Conservation (phyloP, 2,113 vertebrate species). For the Steatornis caripensis region DNA sequence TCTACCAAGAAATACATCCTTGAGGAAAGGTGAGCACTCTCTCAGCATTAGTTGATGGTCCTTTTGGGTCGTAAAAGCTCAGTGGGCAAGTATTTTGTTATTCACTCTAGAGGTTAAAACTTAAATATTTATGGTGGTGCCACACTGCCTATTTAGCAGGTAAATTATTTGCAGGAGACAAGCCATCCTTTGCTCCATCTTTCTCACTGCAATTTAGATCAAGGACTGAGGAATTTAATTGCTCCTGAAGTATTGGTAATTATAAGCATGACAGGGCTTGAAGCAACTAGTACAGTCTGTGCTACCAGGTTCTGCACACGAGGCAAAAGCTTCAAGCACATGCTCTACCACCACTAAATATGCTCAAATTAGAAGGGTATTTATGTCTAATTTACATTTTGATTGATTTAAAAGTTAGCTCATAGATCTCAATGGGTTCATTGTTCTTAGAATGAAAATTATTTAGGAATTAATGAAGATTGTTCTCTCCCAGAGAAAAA, state of each 20-base stretch:
- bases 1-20: not conserved
- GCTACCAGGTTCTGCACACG: slow-evolving; percentile 2
- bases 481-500: not conserved
- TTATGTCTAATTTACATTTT: slow-evolving; percentile 37
- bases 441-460: slow-evolving; percentile 21
- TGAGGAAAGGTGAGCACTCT: not conserved
- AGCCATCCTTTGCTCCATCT: slow-evolving; percentile 12
- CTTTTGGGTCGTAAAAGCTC: not conserved
- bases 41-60: not conserved
- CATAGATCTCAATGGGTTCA: not conserved
- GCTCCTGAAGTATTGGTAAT: slow-evolving; percentile 44
- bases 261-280: slow-evolving; percentile 50
- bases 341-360: slow-evolving; percentile 25
- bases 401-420: slow-evolving; percentile 12
- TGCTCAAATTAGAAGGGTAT: slow-evolving; percentile 5
- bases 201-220: slow-evolving; percentile 54
- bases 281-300: not conserved
- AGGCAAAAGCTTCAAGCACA: slow-evolving; percentile 19
- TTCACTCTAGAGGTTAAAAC: not conserved
- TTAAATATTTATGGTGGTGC: not conserved
- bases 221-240: slow-evolving; percentile 47
- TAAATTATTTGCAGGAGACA: not conserved
- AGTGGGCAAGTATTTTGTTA: not conserved
- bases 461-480: not conserved
- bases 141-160: not conserved